These are phyloP conservation scores for Sebastes taczanowskii DNA, from an alignment of 2,797 vertebrate species.

Conservation along the genomic window DNA sequence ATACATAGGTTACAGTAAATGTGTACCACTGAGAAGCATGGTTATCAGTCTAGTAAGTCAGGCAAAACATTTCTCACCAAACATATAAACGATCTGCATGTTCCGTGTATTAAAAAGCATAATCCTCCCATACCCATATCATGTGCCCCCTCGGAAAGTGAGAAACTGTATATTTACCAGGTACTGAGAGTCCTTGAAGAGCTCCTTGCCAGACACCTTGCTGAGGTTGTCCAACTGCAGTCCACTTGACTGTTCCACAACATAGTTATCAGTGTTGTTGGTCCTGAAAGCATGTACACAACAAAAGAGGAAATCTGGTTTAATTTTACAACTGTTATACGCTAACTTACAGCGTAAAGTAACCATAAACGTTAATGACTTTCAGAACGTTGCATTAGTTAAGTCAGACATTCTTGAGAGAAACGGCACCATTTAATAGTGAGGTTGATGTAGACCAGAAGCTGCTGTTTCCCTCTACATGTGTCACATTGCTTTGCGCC, in stretches of 20 bases:
- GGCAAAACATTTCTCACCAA: background rate
- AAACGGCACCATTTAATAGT: slow-evolving; percentile 79
- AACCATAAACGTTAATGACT: background rate
- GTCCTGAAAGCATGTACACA: slow-evolving; percentile 63
- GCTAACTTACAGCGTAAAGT: background rate
- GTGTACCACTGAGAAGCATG: background rate
- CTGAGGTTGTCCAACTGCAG: slow-evolving; percentile 72
- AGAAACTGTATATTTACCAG: slow-evolving; percentile 70
- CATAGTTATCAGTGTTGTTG: slow-evolving; percentile 74
- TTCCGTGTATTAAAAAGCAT: background rate
- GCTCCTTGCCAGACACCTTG: slow-evolving; percentile 80
- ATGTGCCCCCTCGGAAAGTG: background rate
- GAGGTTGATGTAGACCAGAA: slow-evolving; percentile 82
- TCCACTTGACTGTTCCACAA: slow-evolving; percentile 81
- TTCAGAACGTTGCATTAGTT: background rate
- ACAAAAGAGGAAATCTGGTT: background rate
- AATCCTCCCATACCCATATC: background rate
- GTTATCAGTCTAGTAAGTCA: background rate
- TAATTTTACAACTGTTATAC: background rate
- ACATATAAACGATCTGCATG: background rate
- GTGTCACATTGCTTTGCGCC: slow-evolving; percentile 65
- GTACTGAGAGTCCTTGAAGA: slow-evolving; percentile 80
- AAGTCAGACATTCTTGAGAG: background rate
- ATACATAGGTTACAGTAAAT: background rate
- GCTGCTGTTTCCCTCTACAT: slow-evolving; percentile 79